A percentile compares a stretch with the other conserved stretches of the same genome.
Conservation (phyloP, 2,797 vertebrate genomes). For the Poecilia velifera region DNA sequence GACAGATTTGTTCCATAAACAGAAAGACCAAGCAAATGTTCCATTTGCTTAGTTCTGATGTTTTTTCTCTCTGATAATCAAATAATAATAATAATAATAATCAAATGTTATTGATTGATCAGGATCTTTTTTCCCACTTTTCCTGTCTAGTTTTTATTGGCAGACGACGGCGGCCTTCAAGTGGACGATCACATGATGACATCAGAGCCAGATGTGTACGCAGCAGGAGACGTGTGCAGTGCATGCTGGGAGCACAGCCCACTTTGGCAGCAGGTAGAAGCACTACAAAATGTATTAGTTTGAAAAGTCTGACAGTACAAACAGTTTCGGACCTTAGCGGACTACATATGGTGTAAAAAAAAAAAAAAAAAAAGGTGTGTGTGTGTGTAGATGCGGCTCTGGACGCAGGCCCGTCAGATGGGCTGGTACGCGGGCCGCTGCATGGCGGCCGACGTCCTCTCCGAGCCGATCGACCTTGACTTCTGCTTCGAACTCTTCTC, state of each 20-base stretch:
- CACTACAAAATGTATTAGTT: neutral
- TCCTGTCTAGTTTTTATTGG: constrained; percentile 83
- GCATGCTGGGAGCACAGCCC: constrained; percentile 88
- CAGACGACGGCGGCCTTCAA: constrained; percentile 85
- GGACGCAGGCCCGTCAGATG: constrained; percentile 98
- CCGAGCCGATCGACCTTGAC: constrained; percentile 86
- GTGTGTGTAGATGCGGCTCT: constrained; percentile 90
- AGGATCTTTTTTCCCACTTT: no score
- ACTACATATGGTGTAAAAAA: neutral
- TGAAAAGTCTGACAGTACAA: neutral
- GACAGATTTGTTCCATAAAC: no score
- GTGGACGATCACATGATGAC: constrained; percentile 91
- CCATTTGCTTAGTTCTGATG: no score
- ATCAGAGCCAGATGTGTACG: constrained; percentile 85
- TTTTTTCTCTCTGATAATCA: no score
- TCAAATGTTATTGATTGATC: neutral
- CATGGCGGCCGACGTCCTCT: constrained; percentile 83
- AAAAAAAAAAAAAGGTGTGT: no score
- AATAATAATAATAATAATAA: neutral
- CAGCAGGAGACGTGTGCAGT: constrained; percentile 93
- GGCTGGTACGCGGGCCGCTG: constrained; percentile 92
- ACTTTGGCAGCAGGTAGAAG: constrained; percentile 91
- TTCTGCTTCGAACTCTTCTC: constrained; percentile 99
- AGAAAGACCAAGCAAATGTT: no score
- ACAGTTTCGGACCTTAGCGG: neutral